These are phyloP conservation scores for Xestia ashworthii DNA, from an alignment of 2,888 invertebrate genomes.

Conservation along the genomic window DNA sequence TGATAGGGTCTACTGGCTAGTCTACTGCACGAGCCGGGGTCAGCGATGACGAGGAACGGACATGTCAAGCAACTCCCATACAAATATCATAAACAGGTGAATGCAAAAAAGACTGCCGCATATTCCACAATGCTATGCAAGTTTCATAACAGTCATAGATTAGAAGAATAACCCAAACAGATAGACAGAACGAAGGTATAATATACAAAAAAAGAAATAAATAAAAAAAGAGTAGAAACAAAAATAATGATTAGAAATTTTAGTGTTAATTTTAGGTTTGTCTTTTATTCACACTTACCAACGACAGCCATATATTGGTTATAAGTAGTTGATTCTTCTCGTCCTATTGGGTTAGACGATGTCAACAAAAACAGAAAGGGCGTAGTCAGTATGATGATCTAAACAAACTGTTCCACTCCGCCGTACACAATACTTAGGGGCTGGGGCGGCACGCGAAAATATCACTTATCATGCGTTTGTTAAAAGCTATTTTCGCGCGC, in stretches of 20 bases:
- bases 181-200: conserved; percentile 72
- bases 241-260: conserved; percentile 85
- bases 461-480: conserved; percentile 75
- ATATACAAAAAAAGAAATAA: conserved; percentile 73
- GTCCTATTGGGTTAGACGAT: conserved; percentile 94
- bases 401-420: conserved; percentile 84
- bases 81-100: conserved; percentile 75
- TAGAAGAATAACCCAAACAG: conserved; percentile 76
- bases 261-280: conserved; percentile 89
- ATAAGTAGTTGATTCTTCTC: conserved; percentile 99
- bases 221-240: conserved; percentile 78
- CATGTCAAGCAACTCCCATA: conserved; percentile 79
- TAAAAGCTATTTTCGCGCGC: conserved; percentile 77
- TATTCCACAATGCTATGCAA: conserved; percentile 90
- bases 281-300: conserved; percentile 95
- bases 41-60: conserved; percentile 76
- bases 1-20: conserved; percentile 83
- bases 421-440: conserved; percentile 81
- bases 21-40: conserved; percentile 79
- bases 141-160: conserved; percentile 85
- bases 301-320: conserved; percentile 98
- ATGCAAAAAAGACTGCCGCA: conserved; percentile 85
- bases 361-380: conserved; percentile 93
- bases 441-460: conserved; percentile 79
- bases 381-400: conserved; percentile 90